A percentile compares a stretch with the other conserved stretches of the same genome.
phyloP scores from a whole-genome alignment of 2,888 invertebrate species.

The Exephanes ischioxanthus region DNA sequence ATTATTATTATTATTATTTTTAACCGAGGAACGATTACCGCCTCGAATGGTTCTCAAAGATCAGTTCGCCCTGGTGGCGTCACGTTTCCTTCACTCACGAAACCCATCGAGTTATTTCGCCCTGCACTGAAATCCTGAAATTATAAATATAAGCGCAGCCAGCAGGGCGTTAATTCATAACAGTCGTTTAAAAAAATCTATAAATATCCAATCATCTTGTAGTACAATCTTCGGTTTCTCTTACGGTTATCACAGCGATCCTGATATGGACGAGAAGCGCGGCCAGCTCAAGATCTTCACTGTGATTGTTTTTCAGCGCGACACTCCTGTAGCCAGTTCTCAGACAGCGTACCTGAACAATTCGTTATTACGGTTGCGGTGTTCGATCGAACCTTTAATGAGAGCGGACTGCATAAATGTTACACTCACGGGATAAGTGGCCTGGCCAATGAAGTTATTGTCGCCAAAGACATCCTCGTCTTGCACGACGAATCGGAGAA shows the following conservation, averaged over 20 bases:
- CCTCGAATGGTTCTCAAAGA: slow-evolving; percentile 36
- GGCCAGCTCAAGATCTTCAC: slow-evolving; percentile 96
- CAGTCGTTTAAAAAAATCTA: neutral
- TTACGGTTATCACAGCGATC: slow-evolving; percentile 85
- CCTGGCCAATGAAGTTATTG: slow-evolving; percentile 98
- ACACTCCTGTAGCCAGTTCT: slow-evolving; percentile 96
- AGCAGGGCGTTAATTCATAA: neutral
- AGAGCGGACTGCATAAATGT: neutral
- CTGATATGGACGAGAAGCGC: slow-evolving; percentile 94
- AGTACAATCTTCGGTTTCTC: slow-evolving; percentile 54
- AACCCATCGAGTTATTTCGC: slow-evolving; percentile 26
- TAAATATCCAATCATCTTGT: slow-evolving; percentile 8
- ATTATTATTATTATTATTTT: neutral
- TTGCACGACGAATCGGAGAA: slow-evolving; percentile 95
- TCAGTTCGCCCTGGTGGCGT: slow-evolving; percentile 28
- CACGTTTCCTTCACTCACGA: slow-evolving; percentile 47
- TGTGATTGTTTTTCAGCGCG: slow-evolving; percentile 94
- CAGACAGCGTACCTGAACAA: slow-evolving; percentile 89
- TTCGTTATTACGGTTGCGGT: slow-evolving; percentile 36
- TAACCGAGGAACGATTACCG: slow-evolving; percentile 34
- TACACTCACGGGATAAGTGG: slow-evolving; percentile 92
- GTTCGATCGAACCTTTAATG: neutral
- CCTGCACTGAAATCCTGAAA: slow-evolving; percentile 54
- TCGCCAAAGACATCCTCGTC: slow-evolving; percentile 99
- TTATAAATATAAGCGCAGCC: slow-evolving; percentile 26